Evolutionary conservation across 2,113 vertebrate genomes (phyloP).

Genomic region (Megaleporinus macrocephalus): DNA sequence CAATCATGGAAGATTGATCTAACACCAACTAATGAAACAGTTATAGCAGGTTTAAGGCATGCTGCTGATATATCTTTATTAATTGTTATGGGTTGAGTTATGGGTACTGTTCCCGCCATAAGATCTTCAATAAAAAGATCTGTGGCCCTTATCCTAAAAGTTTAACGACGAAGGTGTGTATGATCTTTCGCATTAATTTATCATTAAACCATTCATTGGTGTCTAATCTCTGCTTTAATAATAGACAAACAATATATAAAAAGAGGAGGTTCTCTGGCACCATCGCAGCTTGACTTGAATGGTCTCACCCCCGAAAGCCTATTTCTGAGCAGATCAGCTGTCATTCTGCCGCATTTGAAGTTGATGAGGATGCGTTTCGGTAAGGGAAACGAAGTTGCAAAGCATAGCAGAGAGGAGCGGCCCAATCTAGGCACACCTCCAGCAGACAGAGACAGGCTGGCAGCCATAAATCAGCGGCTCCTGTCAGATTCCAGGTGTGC

Average conservation of each 20-base stretch:
- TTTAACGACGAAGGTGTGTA: too few species aligned
- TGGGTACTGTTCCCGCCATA: too few species aligned
- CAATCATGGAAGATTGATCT: too few species aligned
- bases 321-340: background rate
- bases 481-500: constrained; percentile 78
- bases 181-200: too few species aligned
- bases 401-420: constrained; percentile 38
- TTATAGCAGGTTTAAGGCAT: too few species aligned
- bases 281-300: background rate
- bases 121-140: too few species aligned
- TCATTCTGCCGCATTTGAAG: background rate
- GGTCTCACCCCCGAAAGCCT: background rate
- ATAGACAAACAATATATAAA: background rate
- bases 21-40: too few species aligned
- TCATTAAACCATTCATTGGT: too few species aligned
- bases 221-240: background rate
- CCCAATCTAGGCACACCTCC: constrained; percentile 68
- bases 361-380: background rate
- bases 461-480: constrained; percentile 71
- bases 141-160: too few species aligned
- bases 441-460: constrained; percentile 54
- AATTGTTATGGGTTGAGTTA: too few species aligned
- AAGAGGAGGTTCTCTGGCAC: background rate
- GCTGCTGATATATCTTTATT: too few species aligned
- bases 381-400: background rate